These are phyloP conservation scores for Clistopyga incitator DNA, from an alignment of 2,888 invertebrate genomes.

Conservation along the genomic window DNA sequence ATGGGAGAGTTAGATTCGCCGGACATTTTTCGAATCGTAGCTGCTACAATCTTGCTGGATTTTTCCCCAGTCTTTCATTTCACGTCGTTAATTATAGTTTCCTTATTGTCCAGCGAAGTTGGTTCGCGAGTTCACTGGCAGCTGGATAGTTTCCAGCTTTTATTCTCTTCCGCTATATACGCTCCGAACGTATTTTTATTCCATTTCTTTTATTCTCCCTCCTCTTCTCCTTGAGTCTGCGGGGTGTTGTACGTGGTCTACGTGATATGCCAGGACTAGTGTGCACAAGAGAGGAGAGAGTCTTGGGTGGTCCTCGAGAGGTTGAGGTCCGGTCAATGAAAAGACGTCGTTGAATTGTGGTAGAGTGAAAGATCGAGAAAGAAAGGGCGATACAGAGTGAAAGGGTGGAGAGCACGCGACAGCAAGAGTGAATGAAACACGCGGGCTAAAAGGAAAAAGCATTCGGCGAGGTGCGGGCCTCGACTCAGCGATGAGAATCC, in stretches of 20 bases:
- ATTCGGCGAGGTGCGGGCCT: constrained; percentile 47
- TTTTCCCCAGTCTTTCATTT: constrained; percentile 19
- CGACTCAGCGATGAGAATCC: constrained; percentile 59
- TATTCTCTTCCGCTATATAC: constrained; percentile 40
- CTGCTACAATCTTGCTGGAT: constrained; percentile 1
- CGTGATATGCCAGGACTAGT: constrained; percentile 48
- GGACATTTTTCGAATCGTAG: constrained; percentile 55
- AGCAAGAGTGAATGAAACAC: constrained; percentile 49
- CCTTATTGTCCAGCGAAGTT: constrained; percentile 54
- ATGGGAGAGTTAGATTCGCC: constrained; percentile 23
- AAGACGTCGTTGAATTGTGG: constrained; percentile 53
- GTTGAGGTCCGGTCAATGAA: constrained; percentile 55
- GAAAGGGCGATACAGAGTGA: constrained; percentile 15
- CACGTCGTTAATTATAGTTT: constrained; percentile 64
- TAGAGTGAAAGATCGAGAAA: constrained; percentile 42
- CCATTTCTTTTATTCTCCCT: constrained; percentile 48
- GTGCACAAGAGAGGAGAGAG: constrained; percentile 30
- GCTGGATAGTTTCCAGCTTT: constrained; percentile 45
- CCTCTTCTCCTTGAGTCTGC: constrained; percentile 12
- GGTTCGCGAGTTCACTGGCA: constrained; percentile 48
- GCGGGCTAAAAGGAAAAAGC: constrained; percentile 49
- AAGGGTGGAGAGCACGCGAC: constrained; percentile 39
- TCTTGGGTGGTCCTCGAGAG: constrained; percentile 18
- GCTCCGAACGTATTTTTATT: constrained; percentile 51
- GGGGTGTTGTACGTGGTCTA: constrained; percentile 31